Percentiles rank a stretch among this genome's conserved stretches.
Conservation (phyloP, 2,888 invertebrate species). For the Clitarchus hookeri region DNA sequence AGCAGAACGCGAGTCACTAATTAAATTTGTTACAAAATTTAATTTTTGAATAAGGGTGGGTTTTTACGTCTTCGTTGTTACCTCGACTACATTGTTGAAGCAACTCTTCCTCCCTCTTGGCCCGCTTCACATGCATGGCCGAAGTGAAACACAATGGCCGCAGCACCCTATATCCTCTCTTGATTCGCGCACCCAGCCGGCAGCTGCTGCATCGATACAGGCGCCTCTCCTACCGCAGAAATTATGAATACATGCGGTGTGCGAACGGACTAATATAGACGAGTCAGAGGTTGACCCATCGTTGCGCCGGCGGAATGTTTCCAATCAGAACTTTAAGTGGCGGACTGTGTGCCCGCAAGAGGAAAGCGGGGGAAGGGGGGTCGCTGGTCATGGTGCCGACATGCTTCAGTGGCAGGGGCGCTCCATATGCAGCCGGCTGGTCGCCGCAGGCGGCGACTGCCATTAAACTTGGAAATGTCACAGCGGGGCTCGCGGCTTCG, state of each 20-base stretch:
- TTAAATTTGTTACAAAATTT: no score
- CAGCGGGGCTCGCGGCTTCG: not conserved
- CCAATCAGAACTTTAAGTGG: not conserved
- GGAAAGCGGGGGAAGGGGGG: not conserved
- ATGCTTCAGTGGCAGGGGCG: not conserved
- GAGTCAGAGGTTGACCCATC: not conserved
- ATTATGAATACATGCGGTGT: not conserved
- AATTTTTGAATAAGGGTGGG: no score
- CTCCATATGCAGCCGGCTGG: not conserved
- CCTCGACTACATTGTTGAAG: no score
- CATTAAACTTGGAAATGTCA: constrained; percentile 14
- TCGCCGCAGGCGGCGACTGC: not conserved
- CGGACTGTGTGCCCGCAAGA: not conserved
- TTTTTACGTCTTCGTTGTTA: no score
- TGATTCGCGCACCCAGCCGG: no score
- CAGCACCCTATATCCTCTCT: no score
- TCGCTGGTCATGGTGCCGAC: no score
- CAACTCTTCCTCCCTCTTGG: no score
- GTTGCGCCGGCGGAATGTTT: not conserved
- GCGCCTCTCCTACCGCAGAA: not conserved
- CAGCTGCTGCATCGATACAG: not conserved
- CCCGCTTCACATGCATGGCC: no score
- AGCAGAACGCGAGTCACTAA: no score
- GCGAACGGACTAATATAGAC: not conserved
- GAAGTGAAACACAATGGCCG: no score